Evolutionary conservation across 2,113 vertebrate species (phyloP), one percentile per base, ranked within the genome.

Genomic region (Oreocharis arfaki): DNA sequence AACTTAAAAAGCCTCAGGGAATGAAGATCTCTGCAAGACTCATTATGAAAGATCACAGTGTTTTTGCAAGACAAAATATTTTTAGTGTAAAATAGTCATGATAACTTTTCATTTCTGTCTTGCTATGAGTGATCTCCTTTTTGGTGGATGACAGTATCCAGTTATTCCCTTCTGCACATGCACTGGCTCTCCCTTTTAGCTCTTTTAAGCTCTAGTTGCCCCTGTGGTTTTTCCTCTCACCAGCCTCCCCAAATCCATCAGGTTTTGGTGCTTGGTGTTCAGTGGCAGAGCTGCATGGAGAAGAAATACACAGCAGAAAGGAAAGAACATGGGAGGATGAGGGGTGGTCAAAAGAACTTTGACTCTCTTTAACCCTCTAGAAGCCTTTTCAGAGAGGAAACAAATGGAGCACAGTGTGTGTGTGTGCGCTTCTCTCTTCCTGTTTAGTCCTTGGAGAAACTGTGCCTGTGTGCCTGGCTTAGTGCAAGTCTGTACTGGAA

Each of bases 1-100:
- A 89, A 81, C 74, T 77, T 76, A 42, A 87, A 87, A 81, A 92
- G 77, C 91, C 84, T 68, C 53, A 52, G 89, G 91, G 91, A 91
- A 35, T 68, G 22, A 71, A 92, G 24, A 69, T 91, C 74, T 87
- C 77, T 63, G 44, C 78, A 84, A 65, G 22, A 60, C 41, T 91
- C 56, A 55, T 82, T 87, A 37, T 73, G 61, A 82, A 68, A 79
- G 74, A 96, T 84, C 42, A 49, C 77, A 84, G 53, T n/a, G 27
- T 87, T 85, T 87, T 87, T 93, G 30, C 78, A 83, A 85, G 87
- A 65, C 42, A 55, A n/a, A 89, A 19, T 76, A 68, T 79, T 93
- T 82, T 41, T 63, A 21, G 32, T 64, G 52, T 87, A 46, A 47
- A 91, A 68, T n/a, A 65, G 59, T 59, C 7, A 3, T 5, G 23